Percentiles rank a stretch among this genome's conserved stretches.
Conservation (phyloP, 37 sponge, comb jelly and placozoan genomes). For the Cliona cf. orientalis region DNA sequence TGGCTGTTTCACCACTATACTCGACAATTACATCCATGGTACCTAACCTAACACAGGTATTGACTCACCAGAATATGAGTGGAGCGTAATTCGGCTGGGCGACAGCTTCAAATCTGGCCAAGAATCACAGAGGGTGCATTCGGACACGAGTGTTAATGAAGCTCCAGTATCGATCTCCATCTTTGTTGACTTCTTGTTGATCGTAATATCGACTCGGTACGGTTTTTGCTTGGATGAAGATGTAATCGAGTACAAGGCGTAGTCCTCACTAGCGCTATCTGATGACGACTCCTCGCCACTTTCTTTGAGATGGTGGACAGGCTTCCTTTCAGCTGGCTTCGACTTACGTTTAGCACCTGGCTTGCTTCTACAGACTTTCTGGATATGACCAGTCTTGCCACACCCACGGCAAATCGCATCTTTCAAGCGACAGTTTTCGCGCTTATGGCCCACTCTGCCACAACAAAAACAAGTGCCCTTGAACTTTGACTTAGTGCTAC, state of each 20-base stretch:
- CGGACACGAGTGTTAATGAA: not conserved
- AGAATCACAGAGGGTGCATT: not conserved
- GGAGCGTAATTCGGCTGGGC: not conserved
- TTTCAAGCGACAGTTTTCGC: not conserved
- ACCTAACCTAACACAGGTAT: conserved; percentile 11
- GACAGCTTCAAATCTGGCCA: not conserved
- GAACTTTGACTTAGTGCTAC: not conserved
- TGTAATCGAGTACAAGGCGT: not conserved
- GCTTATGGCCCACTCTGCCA: conserved; percentile 6
- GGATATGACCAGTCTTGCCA: not conserved
- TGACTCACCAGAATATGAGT: not conserved
- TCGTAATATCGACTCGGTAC: not conserved
- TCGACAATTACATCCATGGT: too few relatives aligned
- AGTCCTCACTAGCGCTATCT: not conserved
- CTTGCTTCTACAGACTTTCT: conserved; percentile 13
- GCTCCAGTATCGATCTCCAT: conserved; percentile 43
- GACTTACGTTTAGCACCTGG: not conserved
- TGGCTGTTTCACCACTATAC: not conserved
- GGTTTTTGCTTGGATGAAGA: not conserved
- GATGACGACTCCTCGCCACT: too few relatives aligned
- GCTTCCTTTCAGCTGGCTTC: not conserved
- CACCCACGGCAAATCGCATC: conserved; percentile 1
- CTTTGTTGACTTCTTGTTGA: not conserved
- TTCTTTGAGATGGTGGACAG: conserved; percentile 6
- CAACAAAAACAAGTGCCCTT: not conserved